phyloP scores from a whole-genome alignment of 1,140 invertebrate genomes.

The Myzus persicae region DNA sequence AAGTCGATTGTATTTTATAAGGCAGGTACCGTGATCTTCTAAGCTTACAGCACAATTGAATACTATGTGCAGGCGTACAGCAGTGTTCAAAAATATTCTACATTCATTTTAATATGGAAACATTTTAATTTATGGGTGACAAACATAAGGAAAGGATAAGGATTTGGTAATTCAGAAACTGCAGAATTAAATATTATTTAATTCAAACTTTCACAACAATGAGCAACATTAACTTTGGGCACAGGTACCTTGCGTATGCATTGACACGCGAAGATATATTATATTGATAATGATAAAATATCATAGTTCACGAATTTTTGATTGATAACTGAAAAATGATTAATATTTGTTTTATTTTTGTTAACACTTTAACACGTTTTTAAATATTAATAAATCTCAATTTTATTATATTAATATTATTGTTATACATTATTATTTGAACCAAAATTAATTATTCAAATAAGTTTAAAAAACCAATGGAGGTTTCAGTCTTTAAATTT shows the following conservation, averaged over 20 bases:
- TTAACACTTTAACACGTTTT: background rate
- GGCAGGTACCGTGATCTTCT: background rate
- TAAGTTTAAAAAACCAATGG: too few species aligned
- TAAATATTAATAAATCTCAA: background rate
- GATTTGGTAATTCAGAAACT: background rate
- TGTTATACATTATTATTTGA: background rate
- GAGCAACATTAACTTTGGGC: background rate
- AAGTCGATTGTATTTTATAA: slow-evolving; percentile 33
- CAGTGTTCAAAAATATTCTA: background rate
- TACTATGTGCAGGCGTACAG: too few species aligned
- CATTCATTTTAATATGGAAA: background rate
- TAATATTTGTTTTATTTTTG: background rate
- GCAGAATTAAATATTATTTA: background rate
- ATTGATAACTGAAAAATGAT: background rate
- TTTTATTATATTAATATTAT: too few species aligned
- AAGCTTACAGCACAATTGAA: background rate
- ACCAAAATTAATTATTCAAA: background rate
- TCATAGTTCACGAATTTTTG: background rate
- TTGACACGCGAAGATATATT: background rate
- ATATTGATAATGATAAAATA: background rate
- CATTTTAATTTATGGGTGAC: slow-evolving; percentile 4
- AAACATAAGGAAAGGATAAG: background rate
- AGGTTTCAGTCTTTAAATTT: too few species aligned
- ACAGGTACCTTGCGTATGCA: background rate
- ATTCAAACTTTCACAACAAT: background rate